Conservation (phyloP, 1,140 invertebrate species). For the Adoxophyes honmai region DNA sequence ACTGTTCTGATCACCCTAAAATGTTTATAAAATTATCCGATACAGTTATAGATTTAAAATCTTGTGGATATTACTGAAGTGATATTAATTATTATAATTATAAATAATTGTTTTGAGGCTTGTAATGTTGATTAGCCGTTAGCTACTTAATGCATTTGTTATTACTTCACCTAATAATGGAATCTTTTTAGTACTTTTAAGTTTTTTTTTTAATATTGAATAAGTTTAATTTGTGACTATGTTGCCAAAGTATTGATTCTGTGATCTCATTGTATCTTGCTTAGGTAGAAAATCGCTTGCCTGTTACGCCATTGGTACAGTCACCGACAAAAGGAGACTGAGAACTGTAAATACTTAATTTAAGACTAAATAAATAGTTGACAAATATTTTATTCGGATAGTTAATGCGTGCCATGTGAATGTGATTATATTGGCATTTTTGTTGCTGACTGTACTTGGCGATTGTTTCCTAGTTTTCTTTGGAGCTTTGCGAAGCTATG, state of each 20-base stretch:
- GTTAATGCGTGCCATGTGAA: constrained; percentile 10
- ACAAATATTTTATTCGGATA: neutral
- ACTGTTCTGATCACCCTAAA: neutral
- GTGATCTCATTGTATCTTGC: neutral
- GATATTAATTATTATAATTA: neutral
- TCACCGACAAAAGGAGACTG: constrained; percentile 7
- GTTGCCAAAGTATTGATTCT: too few species aligned
- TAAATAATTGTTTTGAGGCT: constrained; percentile 5
- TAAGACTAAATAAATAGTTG: constrained; percentile 2
- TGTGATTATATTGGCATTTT: constrained; percentile 2
- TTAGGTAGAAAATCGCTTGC: constrained; percentile 6
- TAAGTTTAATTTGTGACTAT: too few species aligned
- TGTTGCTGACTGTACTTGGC: constrained; percentile 6
- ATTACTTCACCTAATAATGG: too few species aligned
- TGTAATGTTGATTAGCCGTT: constrained; percentile 2
- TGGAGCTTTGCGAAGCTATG: too few species aligned
- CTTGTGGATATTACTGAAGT: constrained; percentile 8
- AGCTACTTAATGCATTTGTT: too few species aligned
- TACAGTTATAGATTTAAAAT: constrained; percentile 12
- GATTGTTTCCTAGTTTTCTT: neutral
- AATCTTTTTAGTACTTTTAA: too few species aligned
- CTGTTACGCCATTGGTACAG: constrained; percentile 1
- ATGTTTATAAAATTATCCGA: neutral
- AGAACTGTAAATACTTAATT: constrained; percentile 8
- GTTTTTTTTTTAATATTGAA: too few species aligned